phyloP scores from a whole-genome alignment of 2,797 vertebrate genomes.

The Graptemys geographica region DNA sequence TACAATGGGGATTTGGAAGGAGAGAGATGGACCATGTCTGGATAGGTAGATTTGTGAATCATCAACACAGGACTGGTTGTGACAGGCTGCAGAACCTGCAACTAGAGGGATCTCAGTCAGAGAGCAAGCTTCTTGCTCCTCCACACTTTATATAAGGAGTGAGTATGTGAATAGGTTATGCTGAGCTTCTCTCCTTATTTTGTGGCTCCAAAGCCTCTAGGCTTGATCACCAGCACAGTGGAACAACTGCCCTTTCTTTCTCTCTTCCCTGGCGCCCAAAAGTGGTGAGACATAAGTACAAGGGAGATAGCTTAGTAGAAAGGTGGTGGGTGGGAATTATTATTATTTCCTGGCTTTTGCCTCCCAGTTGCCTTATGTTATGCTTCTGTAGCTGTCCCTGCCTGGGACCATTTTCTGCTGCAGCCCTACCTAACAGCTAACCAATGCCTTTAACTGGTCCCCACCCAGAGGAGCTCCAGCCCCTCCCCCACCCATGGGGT shows the following conservation, averaged over 20 bases:
- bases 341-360: neutral
- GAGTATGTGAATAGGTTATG: too few relatives aligned
- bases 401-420: neutral
- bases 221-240: too few relatives aligned
- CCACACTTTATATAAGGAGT: too few relatives aligned
- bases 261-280: neutral
- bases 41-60: neutral
- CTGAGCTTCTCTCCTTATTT: too few relatives aligned
- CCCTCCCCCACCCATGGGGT: neutral
- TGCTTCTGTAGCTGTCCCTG: neutral
- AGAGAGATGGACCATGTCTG: too few relatives aligned
- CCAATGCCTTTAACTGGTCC: accelerated
- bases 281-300: neutral
- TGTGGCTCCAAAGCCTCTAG: too few relatives aligned
- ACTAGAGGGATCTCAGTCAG: neutral
- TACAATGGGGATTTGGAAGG: too few relatives aligned
- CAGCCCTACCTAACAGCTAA: too few relatives aligned
- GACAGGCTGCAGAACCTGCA: neutral
- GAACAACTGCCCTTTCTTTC: too few relatives aligned
- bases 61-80: neutral
- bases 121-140: too few relatives aligned
- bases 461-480: neutral
- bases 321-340: too few relatives aligned
- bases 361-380: neutral
- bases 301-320: neutral